These are phyloP conservation scores for Lagorchestes hirsutus DNA, from an alignment of 2,797 vertebrate species.

Conservation along the genomic window DNA sequence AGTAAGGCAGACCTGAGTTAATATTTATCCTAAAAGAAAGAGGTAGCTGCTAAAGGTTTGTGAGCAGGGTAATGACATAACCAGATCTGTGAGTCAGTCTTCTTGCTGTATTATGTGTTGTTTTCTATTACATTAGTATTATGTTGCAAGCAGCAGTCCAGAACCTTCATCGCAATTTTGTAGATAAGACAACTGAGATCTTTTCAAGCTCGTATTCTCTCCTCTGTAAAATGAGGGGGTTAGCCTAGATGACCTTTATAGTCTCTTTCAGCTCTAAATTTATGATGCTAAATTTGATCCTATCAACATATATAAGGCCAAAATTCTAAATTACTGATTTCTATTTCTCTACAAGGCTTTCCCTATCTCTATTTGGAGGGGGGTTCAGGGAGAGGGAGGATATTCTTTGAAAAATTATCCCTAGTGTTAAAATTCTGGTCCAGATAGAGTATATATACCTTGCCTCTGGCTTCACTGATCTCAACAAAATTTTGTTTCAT, in stretches of 20 bases:
- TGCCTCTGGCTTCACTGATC: background rate
- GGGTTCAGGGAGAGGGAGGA: background rate
- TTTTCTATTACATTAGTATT: background rate
- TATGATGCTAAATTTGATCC: background rate
- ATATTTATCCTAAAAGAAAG: background rate
- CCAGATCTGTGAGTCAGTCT: background rate
- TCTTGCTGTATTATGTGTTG: background rate
- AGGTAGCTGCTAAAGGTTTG: background rate
- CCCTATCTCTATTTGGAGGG: background rate
- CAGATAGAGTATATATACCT: background rate
- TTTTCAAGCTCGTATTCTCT: background rate
- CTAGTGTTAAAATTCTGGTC: conserved; percentile 23
- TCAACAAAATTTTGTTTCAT: conserved; percentile 25
- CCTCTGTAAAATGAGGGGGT: background rate
- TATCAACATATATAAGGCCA: background rate
- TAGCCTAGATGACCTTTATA: background rate
- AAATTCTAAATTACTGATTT: background rate
- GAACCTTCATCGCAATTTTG: conserved; percentile 33
- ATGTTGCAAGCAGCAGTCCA: background rate
- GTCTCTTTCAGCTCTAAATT: background rate
- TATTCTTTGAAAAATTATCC: background rate
- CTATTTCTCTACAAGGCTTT: background rate
- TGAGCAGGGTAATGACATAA: background rate
- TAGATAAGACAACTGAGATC: conserved; percentile 29
- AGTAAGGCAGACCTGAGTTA: background rate